phyloP scores from a whole-genome alignment of 2,113 vertebrate genomes.

The Ariopsis seemanni region DNA sequence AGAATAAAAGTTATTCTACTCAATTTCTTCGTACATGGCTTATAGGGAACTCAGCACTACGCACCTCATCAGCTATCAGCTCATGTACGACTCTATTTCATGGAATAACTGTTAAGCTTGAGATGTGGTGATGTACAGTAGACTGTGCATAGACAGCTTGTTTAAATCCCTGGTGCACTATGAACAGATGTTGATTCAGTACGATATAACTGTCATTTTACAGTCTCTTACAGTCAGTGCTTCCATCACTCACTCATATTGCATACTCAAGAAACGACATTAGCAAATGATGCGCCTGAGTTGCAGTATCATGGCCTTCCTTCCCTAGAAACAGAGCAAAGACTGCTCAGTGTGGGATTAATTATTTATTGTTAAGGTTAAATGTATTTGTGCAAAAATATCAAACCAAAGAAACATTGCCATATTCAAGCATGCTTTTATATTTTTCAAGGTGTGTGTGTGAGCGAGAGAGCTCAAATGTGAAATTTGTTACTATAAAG shows the following conservation, averaged over 20 bases:
- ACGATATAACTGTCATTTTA: not conserved
- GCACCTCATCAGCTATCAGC: too few species aligned
- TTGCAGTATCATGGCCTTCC: not conserved
- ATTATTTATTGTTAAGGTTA: not conserved
- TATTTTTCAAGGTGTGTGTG: not conserved
- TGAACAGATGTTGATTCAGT: constrained; percentile 11
- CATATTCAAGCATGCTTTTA: not conserved
- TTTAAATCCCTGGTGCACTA: not conserved
- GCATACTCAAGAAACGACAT: not conserved
- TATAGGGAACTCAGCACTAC: too few species aligned
- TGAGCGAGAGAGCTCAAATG: not conserved
- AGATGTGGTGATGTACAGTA: not conserved
- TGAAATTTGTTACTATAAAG: not conserved
- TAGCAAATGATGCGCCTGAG: not conserved
- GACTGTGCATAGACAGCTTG: not conserved
- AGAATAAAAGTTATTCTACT: too few species aligned
- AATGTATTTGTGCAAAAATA: not conserved
- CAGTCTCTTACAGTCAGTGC: not conserved
- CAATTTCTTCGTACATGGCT: too few species aligned
- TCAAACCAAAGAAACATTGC: not conserved
- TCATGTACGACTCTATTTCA: too few species aligned
- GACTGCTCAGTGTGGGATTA: not conserved
- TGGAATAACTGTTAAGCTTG: too few species aligned
- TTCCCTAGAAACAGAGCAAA: not conserved
- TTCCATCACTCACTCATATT: not conserved